These are phyloP conservation scores for Chlamydotis undulata DNA, from an alignment of 2,113 vertebrate genomes.

Conservation along the genomic window DNA sequence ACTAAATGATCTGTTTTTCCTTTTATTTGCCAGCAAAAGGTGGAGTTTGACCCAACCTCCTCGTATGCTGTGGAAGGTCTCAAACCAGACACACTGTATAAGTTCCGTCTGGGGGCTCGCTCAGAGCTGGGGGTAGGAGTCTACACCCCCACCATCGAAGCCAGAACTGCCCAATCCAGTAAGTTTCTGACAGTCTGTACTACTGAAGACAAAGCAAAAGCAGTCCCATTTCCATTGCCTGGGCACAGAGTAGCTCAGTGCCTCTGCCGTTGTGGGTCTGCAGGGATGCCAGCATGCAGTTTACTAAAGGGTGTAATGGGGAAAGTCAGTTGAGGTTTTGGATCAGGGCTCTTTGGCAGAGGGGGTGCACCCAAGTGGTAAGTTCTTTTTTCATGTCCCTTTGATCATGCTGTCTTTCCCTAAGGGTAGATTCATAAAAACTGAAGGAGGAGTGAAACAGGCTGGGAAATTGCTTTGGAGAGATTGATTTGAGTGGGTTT, in stretches of 20 bases:
- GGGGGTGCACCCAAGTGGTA: slow-evolving; percentile 69
- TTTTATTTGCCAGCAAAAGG: slow-evolving; percentile 80
- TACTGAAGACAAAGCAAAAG: not conserved
- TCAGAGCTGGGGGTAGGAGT: slow-evolving; percentile 91
- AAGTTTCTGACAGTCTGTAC: slow-evolving; percentile 73
- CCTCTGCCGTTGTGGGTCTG: not conserved
- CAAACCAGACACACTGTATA: slow-evolving; percentile 90
- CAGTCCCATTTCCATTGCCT: not conserved
- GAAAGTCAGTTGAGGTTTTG: slow-evolving; percentile 30
- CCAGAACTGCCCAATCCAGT: slow-evolving; percentile 92
- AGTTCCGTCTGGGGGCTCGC: slow-evolving; percentile 88
- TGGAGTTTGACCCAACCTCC: slow-evolving; percentile 85
- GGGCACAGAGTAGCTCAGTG: not conserved
- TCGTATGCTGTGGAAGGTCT: slow-evolving; percentile 88
- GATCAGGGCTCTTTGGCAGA: slow-evolving; percentile 47
- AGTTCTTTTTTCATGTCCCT: slow-evolving; percentile 68
- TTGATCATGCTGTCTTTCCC: slow-evolving; percentile 40
- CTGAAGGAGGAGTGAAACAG: slow-evolving; percentile 42
- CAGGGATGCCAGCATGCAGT: not conserved
- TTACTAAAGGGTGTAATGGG: not conserved
- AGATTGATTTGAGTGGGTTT: slow-evolving; percentile 46
- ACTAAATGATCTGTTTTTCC: not conserved
- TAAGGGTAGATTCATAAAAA: slow-evolving; percentile 23
- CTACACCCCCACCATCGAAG: slow-evolving; percentile 84
- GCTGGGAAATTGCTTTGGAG: slow-evolving; percentile 45